phyloP scores from a whole-genome alignment of 1,140 invertebrate species.

The Oedothorax gibbosus region DNA sequence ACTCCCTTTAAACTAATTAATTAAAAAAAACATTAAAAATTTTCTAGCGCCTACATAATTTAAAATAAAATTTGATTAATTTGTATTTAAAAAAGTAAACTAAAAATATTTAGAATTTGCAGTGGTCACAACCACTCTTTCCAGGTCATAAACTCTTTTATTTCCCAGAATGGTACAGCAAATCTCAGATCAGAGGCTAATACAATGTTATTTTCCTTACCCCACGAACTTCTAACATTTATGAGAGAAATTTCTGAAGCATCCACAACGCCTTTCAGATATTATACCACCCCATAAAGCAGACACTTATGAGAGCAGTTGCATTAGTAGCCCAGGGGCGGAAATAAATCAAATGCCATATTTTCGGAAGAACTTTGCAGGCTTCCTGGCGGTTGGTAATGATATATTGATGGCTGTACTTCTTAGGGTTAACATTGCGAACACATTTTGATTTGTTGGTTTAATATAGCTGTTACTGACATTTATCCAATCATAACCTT shows the following conservation, averaged over 20 bases:
- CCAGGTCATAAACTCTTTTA: conserved; percentile 20
- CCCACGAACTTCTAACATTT: conserved; percentile 12
- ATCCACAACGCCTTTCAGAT: conserved; percentile 8
- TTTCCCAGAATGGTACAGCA: conserved; percentile 18
- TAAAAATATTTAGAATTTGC: neutral
- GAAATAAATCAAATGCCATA: conserved; percentile 45
- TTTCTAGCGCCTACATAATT: too few relatives aligned
- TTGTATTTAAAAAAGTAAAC: too few relatives aligned
- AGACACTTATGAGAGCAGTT: conserved; percentile 21
- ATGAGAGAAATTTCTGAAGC: conserved; percentile 33
- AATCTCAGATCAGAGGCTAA: conserved; percentile 24
- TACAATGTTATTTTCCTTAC: conserved; percentile 7
- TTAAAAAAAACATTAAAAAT: too few relatives aligned
- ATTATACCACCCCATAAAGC: conserved; percentile 50
- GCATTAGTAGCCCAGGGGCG: conserved; percentile 21
- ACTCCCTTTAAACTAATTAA: too few relatives aligned
- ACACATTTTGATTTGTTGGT: neutral
- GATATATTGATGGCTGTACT: conserved; percentile 43
- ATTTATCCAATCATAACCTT: too few relatives aligned
- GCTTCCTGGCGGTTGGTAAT: conserved; percentile 23
- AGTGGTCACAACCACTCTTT: neutral
- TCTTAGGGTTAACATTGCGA: conserved; percentile 28
- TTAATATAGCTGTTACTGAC: too few relatives aligned
- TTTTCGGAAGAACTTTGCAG: conserved; percentile 25
- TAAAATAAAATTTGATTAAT: too few relatives aligned